Base-by-base conservation (phyloP, 2,113 vertebrate genomes). In the Halcyon senegalensis region DNA sequence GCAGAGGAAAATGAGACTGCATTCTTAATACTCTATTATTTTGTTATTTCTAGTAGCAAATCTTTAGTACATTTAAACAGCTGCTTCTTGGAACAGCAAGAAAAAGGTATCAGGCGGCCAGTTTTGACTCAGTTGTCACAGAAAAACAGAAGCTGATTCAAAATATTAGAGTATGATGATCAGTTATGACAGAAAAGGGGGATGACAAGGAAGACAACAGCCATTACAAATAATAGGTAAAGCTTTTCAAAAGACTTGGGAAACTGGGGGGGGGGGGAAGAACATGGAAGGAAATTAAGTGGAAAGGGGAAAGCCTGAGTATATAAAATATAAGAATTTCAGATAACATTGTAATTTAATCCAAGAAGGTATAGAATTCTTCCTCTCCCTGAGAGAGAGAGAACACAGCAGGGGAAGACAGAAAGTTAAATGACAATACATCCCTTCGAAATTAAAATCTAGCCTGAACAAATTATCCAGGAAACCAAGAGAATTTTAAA, bases 401-500 rank as follows among this genome's bases (percentile, higher is more conserved):
- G 51, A 73, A 44, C 20, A 43, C 23, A 69, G 46, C 28, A 75
- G 20, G 11, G 33, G 7, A 83, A 74, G 28, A 50, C 3, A 86
- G 55, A 55, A 92, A 87, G 41, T 11, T 67, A 91, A 73, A 83
- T 73, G 41, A 90, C 37, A 87, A 62, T 1, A 59, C 11, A 88
- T 10, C 19, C 50, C 55, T 60, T 81, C 31, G 69, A 59, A 94
- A 89, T 51, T 19, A 63, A 90, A 92, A 91, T 37, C 35, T 35
- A 37, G 23, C 30, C 51, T 5, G 30, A 89, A n/a, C 63, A 92
- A 88, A 84, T 84, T 78, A 95, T 73, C 88, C 68, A 70, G 55
- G 72, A 95, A 96, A 77, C 31, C 37, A 84, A 85, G 43, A 88
- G 30, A 96, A 89, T 62, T 91, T 86, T 91, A 95, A 96, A 90